phyloP scores from a whole-genome alignment of 2,888 invertebrate genomes.

The Megamerina dolium region DNA sequence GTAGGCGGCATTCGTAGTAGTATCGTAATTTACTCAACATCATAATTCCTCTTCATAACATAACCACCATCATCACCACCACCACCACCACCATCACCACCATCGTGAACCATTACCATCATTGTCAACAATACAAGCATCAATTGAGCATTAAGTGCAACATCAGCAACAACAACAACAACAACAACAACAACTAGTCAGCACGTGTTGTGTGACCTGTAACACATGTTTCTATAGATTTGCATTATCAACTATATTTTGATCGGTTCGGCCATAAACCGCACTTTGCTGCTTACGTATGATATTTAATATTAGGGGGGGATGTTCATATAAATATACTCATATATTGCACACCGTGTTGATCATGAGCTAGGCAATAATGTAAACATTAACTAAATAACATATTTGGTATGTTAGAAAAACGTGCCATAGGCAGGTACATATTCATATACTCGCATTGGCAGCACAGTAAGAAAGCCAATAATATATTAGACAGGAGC shows the following conservation, averaged over 20 bases:
- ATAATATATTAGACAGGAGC: too few species aligned
- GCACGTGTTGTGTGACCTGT: conserved; percentile 42
- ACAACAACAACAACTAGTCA: too few species aligned
- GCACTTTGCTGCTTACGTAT: too few species aligned
- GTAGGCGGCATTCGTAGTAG: too few species aligned
- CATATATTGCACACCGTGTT: background rate
- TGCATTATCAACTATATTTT: too few species aligned
- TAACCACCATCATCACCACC: too few species aligned
- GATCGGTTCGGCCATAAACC: too few species aligned
- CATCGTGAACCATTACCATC: background rate
- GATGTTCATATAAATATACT: background rate
- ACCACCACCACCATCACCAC: background rate
- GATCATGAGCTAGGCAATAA: conserved; percentile 20
- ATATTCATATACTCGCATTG: too few species aligned
- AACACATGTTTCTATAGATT: conserved; percentile 46
- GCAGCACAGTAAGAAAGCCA: too few species aligned
- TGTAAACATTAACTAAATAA: conserved; percentile 34
- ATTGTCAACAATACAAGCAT: conserved; percentile 8
- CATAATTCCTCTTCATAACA: too few species aligned
- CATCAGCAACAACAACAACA: conserved; percentile 5
- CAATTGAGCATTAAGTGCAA: too few species aligned
- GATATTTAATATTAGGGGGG: background rate
- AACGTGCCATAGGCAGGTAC: conserved; percentile 19
- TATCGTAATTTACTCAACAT: too few species aligned
- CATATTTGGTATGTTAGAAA: conserved; percentile 26